These are phyloP conservation scores for Crotophaga sulcirostris DNA, from an alignment of 2,113 vertebrate species.

Conservation along the genomic window DNA sequence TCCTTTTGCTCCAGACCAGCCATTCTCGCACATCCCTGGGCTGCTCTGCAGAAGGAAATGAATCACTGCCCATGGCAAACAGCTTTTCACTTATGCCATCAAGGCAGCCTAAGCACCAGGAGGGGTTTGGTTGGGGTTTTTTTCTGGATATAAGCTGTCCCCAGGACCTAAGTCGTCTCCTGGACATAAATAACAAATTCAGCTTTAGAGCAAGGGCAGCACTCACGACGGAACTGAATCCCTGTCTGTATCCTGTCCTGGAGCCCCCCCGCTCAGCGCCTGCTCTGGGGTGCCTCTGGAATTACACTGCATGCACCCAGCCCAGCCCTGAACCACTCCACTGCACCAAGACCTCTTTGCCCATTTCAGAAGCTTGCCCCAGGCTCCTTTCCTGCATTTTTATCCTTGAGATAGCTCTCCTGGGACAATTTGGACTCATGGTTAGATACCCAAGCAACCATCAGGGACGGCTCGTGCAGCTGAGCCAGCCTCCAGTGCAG, in stretches of 20 bases:
- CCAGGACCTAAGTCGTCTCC: neutral
- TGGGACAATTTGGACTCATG: neutral
- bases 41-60: neutral
- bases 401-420: neutral
- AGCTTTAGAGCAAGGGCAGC: neutral
- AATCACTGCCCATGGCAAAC: neutral
- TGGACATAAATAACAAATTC: neutral
- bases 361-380: neutral
- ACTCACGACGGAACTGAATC: neutral
- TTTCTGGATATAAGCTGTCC: too few relatives aligned
- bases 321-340: neutral
- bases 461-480: neutral
- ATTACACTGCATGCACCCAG: neutral
- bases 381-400: neutral
- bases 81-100: neutral
- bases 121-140: neutral
- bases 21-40: neutral
- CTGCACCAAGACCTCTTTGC: neutral
- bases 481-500: neutral
- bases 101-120: neutral
- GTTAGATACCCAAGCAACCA: neutral
- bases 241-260: neutral
- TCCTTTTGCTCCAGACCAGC: neutral
- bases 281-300: neutral
- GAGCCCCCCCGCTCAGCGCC: neutral